These are phyloP conservation scores for Struthidea cinerea DNA, from an alignment of 2,113 vertebrate species.

Conservation along the genomic window DNA sequence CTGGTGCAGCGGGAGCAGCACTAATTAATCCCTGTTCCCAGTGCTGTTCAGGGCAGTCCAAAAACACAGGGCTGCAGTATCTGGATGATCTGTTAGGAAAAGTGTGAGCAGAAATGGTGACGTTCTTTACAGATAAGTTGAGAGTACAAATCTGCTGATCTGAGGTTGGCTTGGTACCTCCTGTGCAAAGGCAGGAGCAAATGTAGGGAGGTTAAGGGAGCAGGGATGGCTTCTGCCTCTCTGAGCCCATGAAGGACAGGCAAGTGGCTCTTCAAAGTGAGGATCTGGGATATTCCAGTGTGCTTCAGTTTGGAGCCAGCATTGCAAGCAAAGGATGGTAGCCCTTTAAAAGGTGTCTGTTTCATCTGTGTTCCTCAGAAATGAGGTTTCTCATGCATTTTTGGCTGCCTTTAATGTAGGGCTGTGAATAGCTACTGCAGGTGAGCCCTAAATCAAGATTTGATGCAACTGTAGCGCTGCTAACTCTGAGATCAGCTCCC, in stretches of 20 bases:
- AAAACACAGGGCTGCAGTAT: neutral
- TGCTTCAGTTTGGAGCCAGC: neutral
- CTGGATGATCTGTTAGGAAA: neutral
- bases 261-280: neutral
- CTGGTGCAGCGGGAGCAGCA: neutral
- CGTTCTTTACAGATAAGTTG: accelerated
- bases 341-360: neutral
- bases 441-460: neutral
- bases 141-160: neutral
- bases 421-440: neutral
- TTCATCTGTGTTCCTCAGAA: neutral
- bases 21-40: neutral
- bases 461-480: neutral
- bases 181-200: neutral
- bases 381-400: neutral
- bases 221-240: neutral
- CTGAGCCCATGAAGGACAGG: neutral
- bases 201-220: neutral
- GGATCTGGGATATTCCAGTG: neutral
- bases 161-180: neutral
- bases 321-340: neutral
- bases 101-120: neutral
- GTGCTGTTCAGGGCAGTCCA: neutral
- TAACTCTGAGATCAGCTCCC: neutral
- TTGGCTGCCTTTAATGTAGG: neutral